phyloP scores from a whole-genome alignment of 2,888 invertebrate genomes.

The Aphrophora alni region DNA sequence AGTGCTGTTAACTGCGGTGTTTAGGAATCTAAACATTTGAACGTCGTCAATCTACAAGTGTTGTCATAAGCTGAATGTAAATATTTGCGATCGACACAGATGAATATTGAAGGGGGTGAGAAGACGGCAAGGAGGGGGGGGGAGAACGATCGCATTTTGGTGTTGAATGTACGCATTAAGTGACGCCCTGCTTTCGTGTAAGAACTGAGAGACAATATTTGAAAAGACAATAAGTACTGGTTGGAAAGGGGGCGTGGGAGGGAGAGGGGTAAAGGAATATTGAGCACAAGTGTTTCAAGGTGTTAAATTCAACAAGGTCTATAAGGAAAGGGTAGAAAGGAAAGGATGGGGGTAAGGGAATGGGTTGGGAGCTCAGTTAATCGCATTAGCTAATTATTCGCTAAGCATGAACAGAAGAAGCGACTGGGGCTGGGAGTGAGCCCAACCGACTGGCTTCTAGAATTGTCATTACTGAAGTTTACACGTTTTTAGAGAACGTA shows the following conservation, averaged over 20 bases:
- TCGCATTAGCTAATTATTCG: slow-evolving; percentile 51
- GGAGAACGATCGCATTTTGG: slow-evolving; percentile 1
- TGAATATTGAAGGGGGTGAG: slow-evolving; percentile 6
- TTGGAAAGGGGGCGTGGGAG: slow-evolving; percentile 39
- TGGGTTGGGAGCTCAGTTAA: slow-evolving; percentile 48
- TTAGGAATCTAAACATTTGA: neutral
- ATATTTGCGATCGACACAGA: neutral
- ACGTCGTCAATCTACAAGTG: neutral
- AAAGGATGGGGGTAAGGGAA: slow-evolving; percentile 39
- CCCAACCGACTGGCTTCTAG: neutral
- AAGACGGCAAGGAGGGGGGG: neutral
- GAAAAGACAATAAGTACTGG: slow-evolving; percentile 51
- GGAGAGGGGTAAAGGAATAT: slow-evolving; percentile 29
- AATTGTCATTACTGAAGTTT: neutral
- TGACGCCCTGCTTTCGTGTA: slow-evolving; percentile 30
- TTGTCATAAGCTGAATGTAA: neutral
- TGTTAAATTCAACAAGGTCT: slow-evolving; percentile 48
- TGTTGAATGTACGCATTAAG: slow-evolving; percentile 29
- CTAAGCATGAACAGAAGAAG: slow-evolving; percentile 44
- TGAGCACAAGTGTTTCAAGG: slow-evolving; percentile 48
- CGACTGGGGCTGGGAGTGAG: neutral
- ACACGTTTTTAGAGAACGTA: neutral
- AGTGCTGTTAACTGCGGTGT: neutral
- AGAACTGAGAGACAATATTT: slow-evolving; percentile 48
- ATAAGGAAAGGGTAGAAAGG: slow-evolving; percentile 43